Conservation (phyloP, 2,888 invertebrate species). For the Cecidostiba fungosa region DNA sequence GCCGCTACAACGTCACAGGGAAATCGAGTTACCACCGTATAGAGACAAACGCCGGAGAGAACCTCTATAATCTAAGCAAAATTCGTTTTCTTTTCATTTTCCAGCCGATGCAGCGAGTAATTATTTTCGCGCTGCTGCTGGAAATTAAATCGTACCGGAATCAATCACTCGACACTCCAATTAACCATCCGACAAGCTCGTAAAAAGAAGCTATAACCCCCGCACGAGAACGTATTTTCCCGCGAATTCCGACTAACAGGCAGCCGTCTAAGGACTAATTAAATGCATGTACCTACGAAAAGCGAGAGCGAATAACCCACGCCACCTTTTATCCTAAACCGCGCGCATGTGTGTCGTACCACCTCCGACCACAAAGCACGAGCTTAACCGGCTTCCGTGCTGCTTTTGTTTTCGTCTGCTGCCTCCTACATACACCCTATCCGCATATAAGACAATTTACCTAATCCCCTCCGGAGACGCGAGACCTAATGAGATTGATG, state of each 20-base stretch:
- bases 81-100: neutral
- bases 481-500: neutral
- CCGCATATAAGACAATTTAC: neutral
- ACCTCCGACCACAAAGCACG: neutral
- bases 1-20: neutral
- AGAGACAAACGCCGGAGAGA: neutral
- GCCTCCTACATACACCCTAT: neutral
- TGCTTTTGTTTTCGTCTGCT: neutral
- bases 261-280: slow-evolving; percentile 25
- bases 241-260: slow-evolving; percentile 19
- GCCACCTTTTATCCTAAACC: slow-evolving; percentile 6
- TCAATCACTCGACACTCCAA: neutral
- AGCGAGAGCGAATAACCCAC: neutral
- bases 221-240: neutral
- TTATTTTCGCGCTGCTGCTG: neutral
- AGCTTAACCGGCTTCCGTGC: neutral
- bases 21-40: slow-evolving; percentile 53
- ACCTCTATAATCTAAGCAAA: neutral
- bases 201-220: neutral
- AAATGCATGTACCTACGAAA: neutral
- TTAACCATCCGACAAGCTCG: neutral
- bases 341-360: neutral
- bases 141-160: neutral
- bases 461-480: neutral
- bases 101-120: neutral